Evolutionary conservation across 2,113 vertebrate species (phyloP).

Genomic region (Balaenoptera acutorostrata): DNA sequence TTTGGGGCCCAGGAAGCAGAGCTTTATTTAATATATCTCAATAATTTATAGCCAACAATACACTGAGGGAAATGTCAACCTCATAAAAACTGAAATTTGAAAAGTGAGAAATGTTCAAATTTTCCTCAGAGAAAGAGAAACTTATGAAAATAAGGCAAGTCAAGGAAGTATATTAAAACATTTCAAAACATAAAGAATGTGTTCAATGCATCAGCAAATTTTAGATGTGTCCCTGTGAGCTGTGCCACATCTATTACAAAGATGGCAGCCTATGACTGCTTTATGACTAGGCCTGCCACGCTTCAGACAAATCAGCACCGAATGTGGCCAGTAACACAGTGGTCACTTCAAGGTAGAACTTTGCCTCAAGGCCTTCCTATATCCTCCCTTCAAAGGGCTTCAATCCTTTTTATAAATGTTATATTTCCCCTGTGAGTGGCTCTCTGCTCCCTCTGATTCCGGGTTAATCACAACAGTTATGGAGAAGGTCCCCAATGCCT

Average conservation of each 20-base stretch:
- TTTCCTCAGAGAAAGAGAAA: conserved; percentile 56
- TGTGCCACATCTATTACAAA: not conserved
- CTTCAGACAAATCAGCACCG: not conserved
- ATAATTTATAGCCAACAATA: conserved; percentile 60
- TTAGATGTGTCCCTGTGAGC: not conserved
- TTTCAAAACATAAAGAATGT: conserved; percentile 40
- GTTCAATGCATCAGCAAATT: not conserved
- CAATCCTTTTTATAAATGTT: not conserved
- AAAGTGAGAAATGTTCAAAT: conserved; percentile 52
- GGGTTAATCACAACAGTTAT: not conserved
- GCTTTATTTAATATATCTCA: conserved; percentile 54
- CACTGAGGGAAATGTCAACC: conserved; percentile 44
- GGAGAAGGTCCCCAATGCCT: not conserved
- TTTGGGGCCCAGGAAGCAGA: conserved; percentile 21
- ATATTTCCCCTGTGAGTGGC: not conserved
- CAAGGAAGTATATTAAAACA: conserved; percentile 46
- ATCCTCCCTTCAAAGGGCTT: not conserved
- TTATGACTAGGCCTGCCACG: not conserved
- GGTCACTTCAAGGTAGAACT: not conserved
- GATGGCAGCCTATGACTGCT: not conserved
- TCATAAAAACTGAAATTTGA: conserved; percentile 44
- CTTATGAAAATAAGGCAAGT: conserved; percentile 56
- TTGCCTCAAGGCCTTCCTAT: not conserved
- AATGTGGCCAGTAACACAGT: not conserved
- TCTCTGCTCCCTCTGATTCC: not conserved